Conservation (phyloP, 2,888 invertebrate genomes). For the Trichopoda pennipes region DNA sequence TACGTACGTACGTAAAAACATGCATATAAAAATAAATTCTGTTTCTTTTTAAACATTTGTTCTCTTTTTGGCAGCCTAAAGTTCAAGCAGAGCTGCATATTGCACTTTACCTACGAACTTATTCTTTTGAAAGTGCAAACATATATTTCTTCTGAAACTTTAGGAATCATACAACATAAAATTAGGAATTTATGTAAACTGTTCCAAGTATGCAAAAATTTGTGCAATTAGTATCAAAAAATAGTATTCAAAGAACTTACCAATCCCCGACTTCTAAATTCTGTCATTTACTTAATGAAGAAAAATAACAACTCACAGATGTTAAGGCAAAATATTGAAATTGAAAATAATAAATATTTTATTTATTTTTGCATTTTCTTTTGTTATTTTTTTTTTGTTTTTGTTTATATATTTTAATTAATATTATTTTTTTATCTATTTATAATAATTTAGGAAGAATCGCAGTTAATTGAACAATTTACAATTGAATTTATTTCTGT, state of each 20-base stretch:
- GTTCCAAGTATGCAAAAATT: no score
- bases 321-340: slow-evolving; percentile 29
- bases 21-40: no score
- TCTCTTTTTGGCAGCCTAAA: no score
- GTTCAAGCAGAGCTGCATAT: no score
- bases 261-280: neutral
- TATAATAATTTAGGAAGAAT: slow-evolving; percentile 63
- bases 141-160: no score
- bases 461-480: slow-evolving; percentile 66
- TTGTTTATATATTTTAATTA: slow-evolving; percentile 3
- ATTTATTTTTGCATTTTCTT: slow-evolving; percentile 33
- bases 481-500: slow-evolving; percentile 46
- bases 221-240: no score
- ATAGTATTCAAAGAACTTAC: neutral
- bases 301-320: slow-evolving; percentile 3
- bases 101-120: no score
- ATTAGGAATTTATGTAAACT: no score
- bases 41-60: no score
- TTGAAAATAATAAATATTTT: slow-evolving; percentile 39
- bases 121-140: no score
- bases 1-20: no score
- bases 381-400: slow-evolving; percentile 11
- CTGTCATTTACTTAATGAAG: neutral
- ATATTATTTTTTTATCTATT: slow-evolving; percentile 10
- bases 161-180: no score